Conservation (phyloP, 2,888 invertebrate genomes). For the Orthosia cruda region DNA sequence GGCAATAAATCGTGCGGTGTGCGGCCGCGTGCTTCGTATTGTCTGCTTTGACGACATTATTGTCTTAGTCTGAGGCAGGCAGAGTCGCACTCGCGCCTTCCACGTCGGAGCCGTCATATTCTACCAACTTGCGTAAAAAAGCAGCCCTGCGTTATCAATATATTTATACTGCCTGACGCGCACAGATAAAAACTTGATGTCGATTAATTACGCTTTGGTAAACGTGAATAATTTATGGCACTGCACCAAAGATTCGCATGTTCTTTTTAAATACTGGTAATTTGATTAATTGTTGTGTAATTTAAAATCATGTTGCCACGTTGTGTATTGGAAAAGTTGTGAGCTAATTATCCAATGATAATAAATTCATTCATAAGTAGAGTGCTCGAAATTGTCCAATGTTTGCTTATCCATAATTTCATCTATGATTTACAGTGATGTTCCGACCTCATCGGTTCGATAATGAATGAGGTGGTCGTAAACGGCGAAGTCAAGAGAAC, state of each 20-base stretch:
- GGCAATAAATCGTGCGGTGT: slow-evolving; percentile 85
- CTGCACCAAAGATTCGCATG: slow-evolving; percentile 44
- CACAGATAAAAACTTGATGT: slow-evolving; percentile 77
- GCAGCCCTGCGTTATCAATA: slow-evolving; percentile 72
- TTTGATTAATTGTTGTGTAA: slow-evolving; percentile 40
- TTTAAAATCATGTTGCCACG: slow-evolving; percentile 36
- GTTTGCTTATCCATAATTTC: slow-evolving; percentile 82
- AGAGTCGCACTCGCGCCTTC: slow-evolving; percentile 42
- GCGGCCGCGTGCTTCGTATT: slow-evolving; percentile 74
- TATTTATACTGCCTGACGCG: slow-evolving; percentile 73
- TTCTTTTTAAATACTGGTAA: slow-evolving; percentile 42
- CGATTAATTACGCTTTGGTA: slow-evolving; percentile 78
- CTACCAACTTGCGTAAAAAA: slow-evolving; percentile 72
- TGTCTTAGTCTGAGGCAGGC: slow-evolving; percentile 64
- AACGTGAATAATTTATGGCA: slow-evolving; percentile 75
- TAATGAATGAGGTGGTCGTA: slow-evolving; percentile 91
- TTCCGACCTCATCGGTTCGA: slow-evolving; percentile 89
- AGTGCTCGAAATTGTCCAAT: slow-evolving; percentile 70
- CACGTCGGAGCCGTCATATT: slow-evolving; percentile 63
- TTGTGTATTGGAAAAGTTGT: slow-evolving; percentile 42
- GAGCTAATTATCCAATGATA: slow-evolving; percentile 74
- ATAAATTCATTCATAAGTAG: slow-evolving; percentile 75
- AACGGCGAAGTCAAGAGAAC: slow-evolving; percentile 90
- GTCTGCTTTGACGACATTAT: slow-evolving; percentile 75
- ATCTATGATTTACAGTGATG: slow-evolving; percentile 89